A percentile compares a stretch with the other conserved stretches of the same genome.
Conservation (phyloP, 2,113 vertebrate species). For the Pseudonaja textilis region DNA sequence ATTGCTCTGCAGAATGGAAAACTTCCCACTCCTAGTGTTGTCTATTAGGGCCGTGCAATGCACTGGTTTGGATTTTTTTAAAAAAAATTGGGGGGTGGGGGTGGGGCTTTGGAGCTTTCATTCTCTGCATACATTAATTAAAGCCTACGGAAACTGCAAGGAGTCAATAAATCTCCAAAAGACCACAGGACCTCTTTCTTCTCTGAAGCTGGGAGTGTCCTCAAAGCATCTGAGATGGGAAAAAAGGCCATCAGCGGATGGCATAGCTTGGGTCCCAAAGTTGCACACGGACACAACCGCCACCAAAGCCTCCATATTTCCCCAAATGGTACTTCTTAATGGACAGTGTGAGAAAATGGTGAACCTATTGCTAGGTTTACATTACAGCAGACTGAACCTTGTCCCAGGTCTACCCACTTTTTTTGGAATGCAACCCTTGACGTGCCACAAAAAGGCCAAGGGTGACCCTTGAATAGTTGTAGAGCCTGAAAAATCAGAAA, state of each 20-base stretch:
- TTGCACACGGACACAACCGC: not conserved
- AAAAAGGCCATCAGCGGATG: not conserved
- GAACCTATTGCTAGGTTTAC: not conserved
- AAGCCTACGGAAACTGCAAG: not conserved
- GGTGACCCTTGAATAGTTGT: not conserved
- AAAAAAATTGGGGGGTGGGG: not conserved
- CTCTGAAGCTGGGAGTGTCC: not conserved
- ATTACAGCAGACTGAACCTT: not conserved
- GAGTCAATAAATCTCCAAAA: not conserved
- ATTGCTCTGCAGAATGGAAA: not conserved
- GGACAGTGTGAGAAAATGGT: not conserved
- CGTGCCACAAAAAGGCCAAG: not conserved
- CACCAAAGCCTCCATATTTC: not conserved
- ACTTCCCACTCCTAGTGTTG: not conserved
- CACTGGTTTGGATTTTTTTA: not conserved
- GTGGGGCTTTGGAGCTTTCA: not conserved
- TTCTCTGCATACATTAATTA: not conserved
- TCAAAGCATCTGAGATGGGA: not conserved
- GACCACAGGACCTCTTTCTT: not conserved
- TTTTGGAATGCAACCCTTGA: not conserved
- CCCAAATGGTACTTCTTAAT: not conserved
- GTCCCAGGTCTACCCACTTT: not conserved
- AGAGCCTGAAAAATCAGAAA: not conserved
- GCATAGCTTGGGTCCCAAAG: not conserved
- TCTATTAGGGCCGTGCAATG: not conserved